Conservation (phyloP, 2,113 vertebrate genomes). For the Cynocephalus volans region DNA sequence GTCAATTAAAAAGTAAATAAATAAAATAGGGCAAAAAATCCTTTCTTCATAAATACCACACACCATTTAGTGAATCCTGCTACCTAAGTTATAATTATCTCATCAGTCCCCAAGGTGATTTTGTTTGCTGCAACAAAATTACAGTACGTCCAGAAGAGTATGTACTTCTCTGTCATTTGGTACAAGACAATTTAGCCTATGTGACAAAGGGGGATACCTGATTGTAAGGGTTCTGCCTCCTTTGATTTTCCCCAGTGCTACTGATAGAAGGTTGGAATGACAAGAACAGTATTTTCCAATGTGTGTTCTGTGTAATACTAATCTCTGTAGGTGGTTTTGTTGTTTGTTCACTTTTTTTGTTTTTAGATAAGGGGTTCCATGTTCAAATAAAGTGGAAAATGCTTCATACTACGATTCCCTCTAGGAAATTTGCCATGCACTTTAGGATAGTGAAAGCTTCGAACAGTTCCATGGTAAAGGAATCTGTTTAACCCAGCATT, state of each 20-base stretch:
- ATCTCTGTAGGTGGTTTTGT: not conserved
- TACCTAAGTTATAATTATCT: constrained; percentile 33
- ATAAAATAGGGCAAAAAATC: no score
- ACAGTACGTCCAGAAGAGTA: not conserved
- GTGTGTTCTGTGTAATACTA: not conserved
- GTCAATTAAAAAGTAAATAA: no score
- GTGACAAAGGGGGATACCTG: not conserved
- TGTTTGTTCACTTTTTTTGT: not conserved
- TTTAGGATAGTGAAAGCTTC: not conserved
- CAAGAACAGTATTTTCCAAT: constrained; percentile 10
- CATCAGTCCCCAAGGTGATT: not conserved
- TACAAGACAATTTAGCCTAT: not conserved
- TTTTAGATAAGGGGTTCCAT: not conserved
- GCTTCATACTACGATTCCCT: not conserved
- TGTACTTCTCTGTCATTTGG: constrained; percentile 17
- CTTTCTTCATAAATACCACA: not conserved
- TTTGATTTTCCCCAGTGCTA: not conserved
- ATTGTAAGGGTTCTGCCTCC: not conserved
- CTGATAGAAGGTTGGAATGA: constrained; percentile 37
- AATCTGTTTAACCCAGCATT: not conserved
- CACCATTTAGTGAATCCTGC: not conserved
- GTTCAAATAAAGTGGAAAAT: constrained; percentile 12
- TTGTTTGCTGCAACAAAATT: constrained; percentile 32
- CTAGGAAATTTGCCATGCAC: not conserved
- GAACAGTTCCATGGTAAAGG: not conserved